These are phyloP conservation scores for Eidolon dupreanum DNA, from an alignment of 2,797 vertebrate genomes.

Conservation along the genomic window DNA sequence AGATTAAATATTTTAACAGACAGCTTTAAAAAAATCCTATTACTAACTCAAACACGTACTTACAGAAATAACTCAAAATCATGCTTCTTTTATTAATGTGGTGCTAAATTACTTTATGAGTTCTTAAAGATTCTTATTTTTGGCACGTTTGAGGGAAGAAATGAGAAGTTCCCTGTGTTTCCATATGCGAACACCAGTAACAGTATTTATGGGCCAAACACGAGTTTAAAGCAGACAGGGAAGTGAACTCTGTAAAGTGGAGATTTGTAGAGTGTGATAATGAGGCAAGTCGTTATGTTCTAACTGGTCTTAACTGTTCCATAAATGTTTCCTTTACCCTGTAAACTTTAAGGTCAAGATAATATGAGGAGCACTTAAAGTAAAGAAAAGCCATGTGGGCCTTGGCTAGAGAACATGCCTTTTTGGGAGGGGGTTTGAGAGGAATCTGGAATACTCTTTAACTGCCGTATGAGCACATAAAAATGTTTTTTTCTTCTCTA, in stretches of 20 bases:
- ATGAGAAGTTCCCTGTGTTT: slow-evolving; percentile 40
- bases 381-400: slow-evolving; percentile 35
- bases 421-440: rapidly evolving
- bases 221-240: slow-evolving; percentile 5
- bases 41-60: slow-evolving; percentile 39
- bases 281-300: slow-evolving; percentile 76
- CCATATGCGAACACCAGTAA: slow-evolving; percentile 16
- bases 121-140: slow-evolving; percentile 75
- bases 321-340: slow-evolving; percentile 80
- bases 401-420: slow-evolving; percentile 11
- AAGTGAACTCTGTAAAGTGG: slow-evolving; percentile 53
- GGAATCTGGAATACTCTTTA: not conserved
- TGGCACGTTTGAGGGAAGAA: slow-evolving; percentile 51
- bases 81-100: slow-evolving; percentile 64
- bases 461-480: not conserved
- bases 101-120: slow-evolving; percentile 72
- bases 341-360: slow-evolving; percentile 78
- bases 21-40: slow-evolving; percentile 3
- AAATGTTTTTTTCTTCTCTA: not conserved
- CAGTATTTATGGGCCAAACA: slow-evolving; percentile 36
- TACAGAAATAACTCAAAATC: slow-evolving; percentile 50
- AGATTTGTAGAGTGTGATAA: slow-evolving; percentile 80
- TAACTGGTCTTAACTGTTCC: slow-evolving; percentile 79
- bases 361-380: slow-evolving; percentile 59
- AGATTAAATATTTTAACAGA: slow-evolving; percentile 27